Evolutionary conservation across 1,140 invertebrate species (phyloP).

Genomic region (Metaphire vulgaris): DNA sequence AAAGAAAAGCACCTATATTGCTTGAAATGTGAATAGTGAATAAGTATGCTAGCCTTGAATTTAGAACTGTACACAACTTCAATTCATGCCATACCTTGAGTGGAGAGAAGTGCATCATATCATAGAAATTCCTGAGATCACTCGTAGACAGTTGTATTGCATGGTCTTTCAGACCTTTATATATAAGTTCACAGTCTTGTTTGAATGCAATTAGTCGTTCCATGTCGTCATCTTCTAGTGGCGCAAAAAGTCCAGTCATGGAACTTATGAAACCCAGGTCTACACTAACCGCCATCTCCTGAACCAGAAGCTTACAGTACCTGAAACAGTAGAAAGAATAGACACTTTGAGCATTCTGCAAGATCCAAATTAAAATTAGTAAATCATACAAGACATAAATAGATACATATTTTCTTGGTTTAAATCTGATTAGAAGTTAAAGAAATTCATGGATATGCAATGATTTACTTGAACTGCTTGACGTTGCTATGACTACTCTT

Average conservation of each 20-base stretch:
- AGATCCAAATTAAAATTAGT: too few relatives aligned
- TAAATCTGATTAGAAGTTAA: too few relatives aligned
- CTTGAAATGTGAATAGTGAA: too few relatives aligned
- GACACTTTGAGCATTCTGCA: too few relatives aligned
- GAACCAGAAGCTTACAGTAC: slow-evolving; percentile 81
- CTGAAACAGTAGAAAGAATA: too few relatives aligned
- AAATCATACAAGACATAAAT: too few relatives aligned
- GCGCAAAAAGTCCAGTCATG: slow-evolving; percentile 66
- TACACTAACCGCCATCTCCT: slow-evolving; percentile 93
- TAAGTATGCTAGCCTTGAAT: too few relatives aligned
- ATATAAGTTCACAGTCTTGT: slow-evolving; percentile 14
- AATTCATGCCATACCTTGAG: too few relatives aligned
- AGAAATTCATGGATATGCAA: too few relatives aligned
- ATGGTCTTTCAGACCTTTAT: slow-evolving; percentile 6
- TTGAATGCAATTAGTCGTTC: slow-evolving; percentile 15
- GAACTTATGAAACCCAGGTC: slow-evolving; percentile 90
- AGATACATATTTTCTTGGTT: too few relatives aligned
- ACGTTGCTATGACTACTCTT: slow-evolving; percentile 77
- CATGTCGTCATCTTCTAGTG: slow-evolving; percentile 27
- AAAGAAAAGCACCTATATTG: too few relatives aligned
- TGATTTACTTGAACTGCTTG: slow-evolving; percentile 73
- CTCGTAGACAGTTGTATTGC: not conserved
- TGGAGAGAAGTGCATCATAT: slow-evolving; percentile 90
- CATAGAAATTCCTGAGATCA: slow-evolving; percentile 84
- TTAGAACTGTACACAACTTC: too few relatives aligned